Base-by-base conservation (phyloP, 2,888 invertebrate species). In the Habrosyne pyritoides region DNA sequence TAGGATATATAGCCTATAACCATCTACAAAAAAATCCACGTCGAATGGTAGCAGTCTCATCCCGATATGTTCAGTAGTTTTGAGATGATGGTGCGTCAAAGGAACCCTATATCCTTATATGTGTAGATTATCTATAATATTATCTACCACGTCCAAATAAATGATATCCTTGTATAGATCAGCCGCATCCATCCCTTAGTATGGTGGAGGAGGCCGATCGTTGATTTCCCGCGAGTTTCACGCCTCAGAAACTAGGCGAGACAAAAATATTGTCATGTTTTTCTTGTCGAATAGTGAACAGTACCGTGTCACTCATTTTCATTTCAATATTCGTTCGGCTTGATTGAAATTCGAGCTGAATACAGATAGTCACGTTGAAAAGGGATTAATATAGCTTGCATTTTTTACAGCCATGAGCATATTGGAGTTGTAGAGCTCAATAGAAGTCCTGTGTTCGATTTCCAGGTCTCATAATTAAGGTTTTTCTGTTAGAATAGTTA, bases 141-240 rank as follows among this genome's bases (percentile, higher is more conserved):
- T 33, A 0, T 33, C 4, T 33, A n/a, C 21, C 22, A 30, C 12
- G n/a, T 42, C 46, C 21, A 46, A 28, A 24, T 24, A 47, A 49
- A 22, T 14, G 33, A 30, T 14, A 33, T 53, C 54, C 18, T 50
- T 50, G 18, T 28, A 1, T 7, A 14, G 26, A n/a, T 21, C 12
- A 54, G 54, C 57, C 24, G 48, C 12, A 52, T 53, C 28, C 47
- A 47, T 50, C 53, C 52, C 60, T 21, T 51, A 63, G 64, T 50
- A 26, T 18, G n/a, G 22, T 8, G 12, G 12, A 18, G 18, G 18
- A 22, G 7, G 26, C 24, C 4, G 12, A 30, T n/a, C 7, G 50
- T 28, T 77, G 77, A 77, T 77, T 75, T 73, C 73, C 72, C 76
- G 54, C 21, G 71, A 72, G 72, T 47, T 53, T 54, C 52, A 53